These are phyloP conservation scores for Crenichthys baileyi DNA, from an alignment of 2,797 vertebrate genomes.

Conservation along the genomic window DNA sequence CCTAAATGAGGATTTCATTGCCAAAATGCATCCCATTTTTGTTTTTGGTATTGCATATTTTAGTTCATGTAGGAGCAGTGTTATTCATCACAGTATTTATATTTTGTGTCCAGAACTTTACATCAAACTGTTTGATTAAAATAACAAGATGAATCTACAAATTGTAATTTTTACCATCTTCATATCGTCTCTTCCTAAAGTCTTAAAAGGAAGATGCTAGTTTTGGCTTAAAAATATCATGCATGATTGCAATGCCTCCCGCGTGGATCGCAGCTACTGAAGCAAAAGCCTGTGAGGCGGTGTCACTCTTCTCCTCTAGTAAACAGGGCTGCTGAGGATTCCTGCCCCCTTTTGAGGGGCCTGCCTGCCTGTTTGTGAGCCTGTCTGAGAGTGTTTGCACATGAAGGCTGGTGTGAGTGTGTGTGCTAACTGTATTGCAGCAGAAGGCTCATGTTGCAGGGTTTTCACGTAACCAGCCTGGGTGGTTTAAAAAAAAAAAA, in stretches of 20 bases:
- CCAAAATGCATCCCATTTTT: neutral
- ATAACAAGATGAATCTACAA: neutral
- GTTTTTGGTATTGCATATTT: neutral
- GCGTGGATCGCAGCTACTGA: constrained; percentile 40
- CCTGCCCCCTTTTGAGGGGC: constrained; percentile 81
- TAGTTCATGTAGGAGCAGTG: neutral
- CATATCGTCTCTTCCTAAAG: neutral
- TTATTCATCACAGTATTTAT: neutral
- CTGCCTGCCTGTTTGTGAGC: constrained; percentile 83
- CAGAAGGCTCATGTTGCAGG: constrained; percentile 69
- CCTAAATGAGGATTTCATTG: neutral
- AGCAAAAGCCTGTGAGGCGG: constrained; percentile 66
- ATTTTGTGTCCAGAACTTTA: neutral
- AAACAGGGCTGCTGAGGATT: constrained; percentile 78
- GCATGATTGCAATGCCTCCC: constrained; percentile 45
- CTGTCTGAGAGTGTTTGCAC: constrained; percentile 74
- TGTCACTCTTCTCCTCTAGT: constrained; percentile 82
- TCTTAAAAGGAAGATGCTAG: neutral
- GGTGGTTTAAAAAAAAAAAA: constrained; percentile 50
- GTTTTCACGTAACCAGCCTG: constrained; percentile 72
- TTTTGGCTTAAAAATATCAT: constrained; percentile 16
- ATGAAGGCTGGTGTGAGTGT: constrained; percentile 59
- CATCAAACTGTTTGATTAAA: constrained; percentile 5
- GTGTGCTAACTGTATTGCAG: constrained; percentile 57
- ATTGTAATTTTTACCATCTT: no score